Evolutionary conservation across 1,140 invertebrate genomes (phyloP).

Genomic region (Nymphalis io): DNA sequence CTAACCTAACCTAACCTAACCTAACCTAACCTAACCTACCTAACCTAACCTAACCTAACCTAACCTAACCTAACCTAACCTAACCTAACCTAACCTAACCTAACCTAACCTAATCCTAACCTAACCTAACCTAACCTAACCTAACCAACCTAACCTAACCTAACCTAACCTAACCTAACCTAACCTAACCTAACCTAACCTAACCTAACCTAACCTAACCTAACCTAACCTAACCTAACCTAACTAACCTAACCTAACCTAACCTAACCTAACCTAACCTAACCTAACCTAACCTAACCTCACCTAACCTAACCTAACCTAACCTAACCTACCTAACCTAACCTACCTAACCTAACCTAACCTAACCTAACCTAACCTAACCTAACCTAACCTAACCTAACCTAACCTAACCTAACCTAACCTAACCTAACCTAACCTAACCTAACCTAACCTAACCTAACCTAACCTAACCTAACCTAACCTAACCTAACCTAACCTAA

Average conservation of each 20-base stretch:
- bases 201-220: no score
- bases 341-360: slow-evolving; percentile 5
- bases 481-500: slow-evolving; percentile 17
- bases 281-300: no score
- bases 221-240: no score
- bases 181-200: no score
- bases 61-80: slow-evolving; percentile 21
- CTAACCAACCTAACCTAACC: no score
- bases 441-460: slow-evolving; percentile 17
- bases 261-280: no score
- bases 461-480: slow-evolving; percentile 17
- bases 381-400: slow-evolving; percentile 17
- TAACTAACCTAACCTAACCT: no score
- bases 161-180: no score
- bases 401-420: slow-evolving; percentile 17
- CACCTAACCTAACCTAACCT: no score
- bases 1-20: no score
- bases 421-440: slow-evolving; percentile 17
- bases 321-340: slow-evolving; percentile 13
- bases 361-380: slow-evolving; percentile 13
- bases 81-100: slow-evolving; percentile 19
- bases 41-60: slow-evolving; percentile 19
- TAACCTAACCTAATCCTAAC: no score
- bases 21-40: slow-evolving; percentile 21
- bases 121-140: no score